These are phyloP conservation scores for Camptogramma bilineatum DNA, from an alignment of 2,888 invertebrate genomes.

Conservation along the genomic window DNA sequence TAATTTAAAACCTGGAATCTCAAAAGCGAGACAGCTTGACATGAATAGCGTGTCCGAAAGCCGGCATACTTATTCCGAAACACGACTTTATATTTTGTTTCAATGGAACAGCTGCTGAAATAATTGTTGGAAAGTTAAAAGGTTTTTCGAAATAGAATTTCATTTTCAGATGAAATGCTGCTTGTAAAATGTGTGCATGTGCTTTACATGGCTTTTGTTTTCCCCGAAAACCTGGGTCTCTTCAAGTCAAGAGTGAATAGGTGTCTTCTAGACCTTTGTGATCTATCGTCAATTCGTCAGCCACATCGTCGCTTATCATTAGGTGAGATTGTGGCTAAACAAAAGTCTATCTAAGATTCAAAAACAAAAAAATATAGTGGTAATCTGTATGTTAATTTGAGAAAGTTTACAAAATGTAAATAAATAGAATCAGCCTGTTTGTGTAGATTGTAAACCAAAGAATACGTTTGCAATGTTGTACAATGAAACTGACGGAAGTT, in stretches of 20 bases:
- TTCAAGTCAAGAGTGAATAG: too few relatives aligned
- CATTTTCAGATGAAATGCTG: neutral
- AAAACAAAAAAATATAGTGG: too few relatives aligned
- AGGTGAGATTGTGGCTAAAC: too few relatives aligned
- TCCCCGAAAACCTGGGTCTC: too few relatives aligned
- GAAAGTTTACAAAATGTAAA: too few relatives aligned
- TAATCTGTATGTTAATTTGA: too few relatives aligned
- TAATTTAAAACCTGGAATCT: constrained; percentile 77
- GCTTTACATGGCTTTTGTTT: neutral
- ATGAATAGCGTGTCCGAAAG: constrained; percentile 69
- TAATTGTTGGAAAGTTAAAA: neutral
- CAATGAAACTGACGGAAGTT: constrained; percentile 32
- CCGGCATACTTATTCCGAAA: constrained; percentile 15
- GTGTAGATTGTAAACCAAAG: constrained; percentile 26
- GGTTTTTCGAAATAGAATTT: neutral
- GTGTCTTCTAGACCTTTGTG: too few relatives aligned
- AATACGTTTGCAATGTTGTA: constrained; percentile 27
- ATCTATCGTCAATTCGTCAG: too few relatives aligned
- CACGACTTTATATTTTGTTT: constrained; percentile 5
- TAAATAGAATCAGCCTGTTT: neutral
- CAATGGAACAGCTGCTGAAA: neutral
- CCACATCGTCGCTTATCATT: too few relatives aligned
- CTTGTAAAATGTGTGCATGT: neutral
- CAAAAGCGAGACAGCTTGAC: constrained; percentile 74
- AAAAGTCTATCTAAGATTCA: too few relatives aligned